Evolutionary conservation across 2,888 invertebrate species (phyloP).

Genomic region (Platycheirus rosarum): DNA sequence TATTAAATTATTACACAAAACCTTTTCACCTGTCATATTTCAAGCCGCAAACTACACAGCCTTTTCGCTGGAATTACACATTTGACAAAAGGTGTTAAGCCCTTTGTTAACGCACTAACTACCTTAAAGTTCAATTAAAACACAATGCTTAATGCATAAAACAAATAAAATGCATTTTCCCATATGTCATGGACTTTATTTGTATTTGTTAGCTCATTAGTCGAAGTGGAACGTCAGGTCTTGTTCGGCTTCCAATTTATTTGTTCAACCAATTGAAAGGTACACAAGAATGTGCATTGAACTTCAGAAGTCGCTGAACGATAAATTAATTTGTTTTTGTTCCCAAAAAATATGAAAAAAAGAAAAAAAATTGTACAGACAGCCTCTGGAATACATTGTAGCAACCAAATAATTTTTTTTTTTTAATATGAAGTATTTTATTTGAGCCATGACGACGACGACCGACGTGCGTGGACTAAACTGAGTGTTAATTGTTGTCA

Average conservation of each 20-base stretch:
- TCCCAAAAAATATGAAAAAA: neutral
- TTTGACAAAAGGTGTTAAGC: neutral
- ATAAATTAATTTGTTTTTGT: constrained; percentile 10
- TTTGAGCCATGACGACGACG: too few relatives aligned
- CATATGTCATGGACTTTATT: neutral
- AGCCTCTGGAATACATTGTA: too few relatives aligned
- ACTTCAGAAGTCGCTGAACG: constrained; percentile 46
- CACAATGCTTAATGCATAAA: neutral
- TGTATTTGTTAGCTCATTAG: constrained; percentile 51
- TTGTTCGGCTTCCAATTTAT: constrained; percentile 66
- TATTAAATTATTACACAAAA: too few relatives aligned
- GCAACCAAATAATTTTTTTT: neutral
- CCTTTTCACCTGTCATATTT: too few relatives aligned
- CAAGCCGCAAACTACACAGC: too few relatives aligned
- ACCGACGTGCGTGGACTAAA: too few relatives aligned
- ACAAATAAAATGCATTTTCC: neutral
- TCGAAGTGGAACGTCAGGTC: constrained; percentile 46
- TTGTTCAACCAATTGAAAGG: constrained; percentile 57
- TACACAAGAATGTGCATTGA: constrained; percentile 50
- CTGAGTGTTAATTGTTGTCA: constrained; percentile 68
- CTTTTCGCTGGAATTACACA: neutral
- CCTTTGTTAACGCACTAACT: neutral
- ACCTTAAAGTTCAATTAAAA: neutral
- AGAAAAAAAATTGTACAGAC: too few relatives aligned
- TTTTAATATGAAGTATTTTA: constrained; percentile 32